A percentile compares a stretch with the other conserved stretches of the same genome.
These are phyloP conservation scores for Pocillopora damicornis DNA, from an alignment of 64 coral and sea anemone genomes.

Conservation along the genomic window DNA sequence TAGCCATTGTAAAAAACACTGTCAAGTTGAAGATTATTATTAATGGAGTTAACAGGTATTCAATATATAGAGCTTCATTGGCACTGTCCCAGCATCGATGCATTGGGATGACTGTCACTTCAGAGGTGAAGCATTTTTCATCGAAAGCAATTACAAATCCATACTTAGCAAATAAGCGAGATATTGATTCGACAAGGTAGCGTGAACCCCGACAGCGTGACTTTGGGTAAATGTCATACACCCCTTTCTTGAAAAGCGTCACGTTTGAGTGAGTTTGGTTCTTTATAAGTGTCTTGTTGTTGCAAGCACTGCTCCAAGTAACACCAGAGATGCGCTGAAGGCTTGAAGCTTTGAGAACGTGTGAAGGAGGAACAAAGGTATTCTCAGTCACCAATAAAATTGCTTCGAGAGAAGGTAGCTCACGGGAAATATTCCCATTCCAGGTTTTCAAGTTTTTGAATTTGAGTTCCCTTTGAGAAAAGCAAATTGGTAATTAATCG, in stretches of 20 bases:
- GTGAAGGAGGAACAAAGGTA: not conserved
- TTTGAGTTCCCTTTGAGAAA: constrained; percentile 32
- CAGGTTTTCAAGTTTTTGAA: constrained; percentile 32
- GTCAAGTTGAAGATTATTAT: constrained; percentile 51
- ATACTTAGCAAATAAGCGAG: constrained; percentile 28
- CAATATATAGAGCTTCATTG: constrained; percentile 55
- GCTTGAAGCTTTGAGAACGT: not conserved
- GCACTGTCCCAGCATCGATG: constrained; percentile 67
- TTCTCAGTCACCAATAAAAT: not conserved
- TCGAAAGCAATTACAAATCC: constrained; percentile 9
- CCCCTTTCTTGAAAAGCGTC: constrained; percentile 3
- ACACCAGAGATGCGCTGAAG: constrained; percentile 34
- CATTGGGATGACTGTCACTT: constrained; percentile 5
- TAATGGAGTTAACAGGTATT: constrained; percentile 40
- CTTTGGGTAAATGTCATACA: constrained; percentile 14
- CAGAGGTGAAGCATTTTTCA: constrained; percentile 26
- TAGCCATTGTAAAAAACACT: constrained; percentile 35
- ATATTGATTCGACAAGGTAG: constrained; percentile 1
- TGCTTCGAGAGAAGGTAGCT: constrained; percentile 22
- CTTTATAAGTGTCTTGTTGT: constrained; percentile 30
- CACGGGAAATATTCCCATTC: constrained; percentile 20
- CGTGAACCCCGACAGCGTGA: constrained; percentile 43
- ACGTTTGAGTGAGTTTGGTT: constrained; percentile 18
- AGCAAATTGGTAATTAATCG: not conserved
- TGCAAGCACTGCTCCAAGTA: constrained; percentile 36